These are phyloP conservation scores for Ibycter americanus DNA, from an alignment of 2,797 vertebrate genomes.

Conservation along the genomic window DNA sequence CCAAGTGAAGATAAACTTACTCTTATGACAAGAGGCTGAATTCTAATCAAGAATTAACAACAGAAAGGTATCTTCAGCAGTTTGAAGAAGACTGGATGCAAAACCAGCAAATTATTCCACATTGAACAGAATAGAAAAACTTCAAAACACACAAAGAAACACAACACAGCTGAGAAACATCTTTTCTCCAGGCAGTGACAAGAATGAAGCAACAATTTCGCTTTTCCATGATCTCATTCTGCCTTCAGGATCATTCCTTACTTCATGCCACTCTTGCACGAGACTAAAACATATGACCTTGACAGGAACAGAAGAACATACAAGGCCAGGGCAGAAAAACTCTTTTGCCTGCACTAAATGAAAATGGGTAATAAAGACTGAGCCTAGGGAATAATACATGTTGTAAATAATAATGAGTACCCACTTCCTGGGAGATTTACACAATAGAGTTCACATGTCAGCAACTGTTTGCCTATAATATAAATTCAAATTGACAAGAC, in stretches of 20 bases:
- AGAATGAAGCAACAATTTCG: not conserved
- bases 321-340: not conserved
- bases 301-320: not conserved
- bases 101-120: not conserved
- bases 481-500: slow-evolving; percentile 69
- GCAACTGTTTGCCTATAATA: slow-evolving; percentile 31
- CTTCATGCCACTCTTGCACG: not conserved
- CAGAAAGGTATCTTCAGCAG: not conserved
- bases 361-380: not conserved
- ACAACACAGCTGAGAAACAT: not conserved
- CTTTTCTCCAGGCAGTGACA: not conserved
- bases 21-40: not conserved
- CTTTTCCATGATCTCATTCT: not conserved
- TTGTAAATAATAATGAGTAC: not conserved
- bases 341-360: not conserved
- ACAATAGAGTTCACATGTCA: slow-evolving; percentile 43
- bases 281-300: not conserved
- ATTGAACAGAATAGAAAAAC: not conserved
- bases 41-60: not conserved
- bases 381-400: not conserved
- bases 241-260: not conserved
- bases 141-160: not conserved
- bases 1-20: not conserved
- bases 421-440: slow-evolving; percentile 19
- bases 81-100: not conserved